Evolutionary conservation across 2,888 invertebrate genomes (phyloP).

Genomic region (Busseola fusca): DNA sequence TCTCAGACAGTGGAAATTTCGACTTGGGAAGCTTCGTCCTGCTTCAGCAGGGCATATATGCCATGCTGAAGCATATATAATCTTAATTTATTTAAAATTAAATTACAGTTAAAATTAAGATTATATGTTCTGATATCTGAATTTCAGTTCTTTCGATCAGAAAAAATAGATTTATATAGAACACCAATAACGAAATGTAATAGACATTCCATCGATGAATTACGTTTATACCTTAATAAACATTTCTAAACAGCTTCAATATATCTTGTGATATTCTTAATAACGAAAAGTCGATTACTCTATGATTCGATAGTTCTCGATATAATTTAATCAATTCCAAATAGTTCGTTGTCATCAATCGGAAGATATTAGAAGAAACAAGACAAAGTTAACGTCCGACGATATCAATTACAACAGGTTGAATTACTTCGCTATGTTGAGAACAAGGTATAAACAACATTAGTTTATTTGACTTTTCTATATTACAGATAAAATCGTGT

Average conservation of each 20-base stretch:
- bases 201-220: background rate
- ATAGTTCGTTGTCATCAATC: slow-evolving; percentile 66
- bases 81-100: too few species aligned
- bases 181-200: slow-evolving; percentile 3
- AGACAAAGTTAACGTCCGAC: slow-evolving; percentile 66
- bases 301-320: slow-evolving; percentile 32
- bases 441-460: slow-evolving; percentile 73
- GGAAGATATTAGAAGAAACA: slow-evolving; percentile 67
- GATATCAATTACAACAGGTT: slow-evolving; percentile 73
- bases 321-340: slow-evolving; percentile 58
- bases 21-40: background rate
- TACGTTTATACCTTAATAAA: background rate
- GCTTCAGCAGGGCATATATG: background rate
- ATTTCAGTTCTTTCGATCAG: background rate
- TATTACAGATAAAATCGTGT: slow-evolving; percentile 77
- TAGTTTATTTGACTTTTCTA: slow-evolving; percentile 74
- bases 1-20: slow-evolving; percentile 8
- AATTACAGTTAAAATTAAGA: too few species aligned
- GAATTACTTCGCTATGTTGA: slow-evolving; percentile 72
- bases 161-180: background rate
- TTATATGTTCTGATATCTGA: too few species aligned
- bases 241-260: background rate
- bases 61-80: too few species aligned
- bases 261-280: background rate
- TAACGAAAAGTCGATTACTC: slow-evolving; percentile 13